Evolutionary conservation across 2,888 invertebrate species (phyloP), one percentile per base, ranked within the genome.

Genomic region (Caenorhabditis sp.): DNA sequence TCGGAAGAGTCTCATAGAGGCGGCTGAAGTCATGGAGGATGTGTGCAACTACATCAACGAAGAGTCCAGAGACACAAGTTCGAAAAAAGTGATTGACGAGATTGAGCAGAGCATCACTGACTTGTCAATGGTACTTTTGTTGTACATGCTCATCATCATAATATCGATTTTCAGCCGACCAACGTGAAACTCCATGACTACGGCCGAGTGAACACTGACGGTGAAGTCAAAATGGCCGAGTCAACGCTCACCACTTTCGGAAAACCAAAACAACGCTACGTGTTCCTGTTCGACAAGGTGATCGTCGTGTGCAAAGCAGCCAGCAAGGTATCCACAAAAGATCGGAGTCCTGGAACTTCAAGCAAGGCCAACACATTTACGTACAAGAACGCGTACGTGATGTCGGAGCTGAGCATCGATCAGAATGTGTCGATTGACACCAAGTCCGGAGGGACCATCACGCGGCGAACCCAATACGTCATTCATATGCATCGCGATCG

Each of bases 281-380:
- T 96, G 27, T 99, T 99, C 91, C 93, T 99, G 70, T 99, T 99
- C 90, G 97, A 99, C 90, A 95, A 95, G 91, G 94, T 96, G 78
- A 93, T 99, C 92, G 92, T 99, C 88, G 93, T 96, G 89, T 95
- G 95, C 90, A 96, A 95, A 65, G 48, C 62, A 13, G 30, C 68
- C 5, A 79, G 66, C 45, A 84, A 83, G 62, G 72, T 80, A 26
- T 24, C 15, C 1, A 24, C 41, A 5, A 55, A 58, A 35, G 70
- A 71, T 26, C 48, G 63, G 37, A 26, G 48, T 13, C 46, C 50
- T 1, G 56, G 55, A 17, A 11, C 22, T 5, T 1, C 35, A 1
- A 11, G 24, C n/a, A 63, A 43, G 30, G 32, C 63, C 1, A 63
- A 63, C 30, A 58, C 43, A 1, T 87, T 83, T 72, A 81, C 81